Evolutionary conservation across 2,113 vertebrate genomes (phyloP).

Genomic region (Crotalus horridus): DNA sequence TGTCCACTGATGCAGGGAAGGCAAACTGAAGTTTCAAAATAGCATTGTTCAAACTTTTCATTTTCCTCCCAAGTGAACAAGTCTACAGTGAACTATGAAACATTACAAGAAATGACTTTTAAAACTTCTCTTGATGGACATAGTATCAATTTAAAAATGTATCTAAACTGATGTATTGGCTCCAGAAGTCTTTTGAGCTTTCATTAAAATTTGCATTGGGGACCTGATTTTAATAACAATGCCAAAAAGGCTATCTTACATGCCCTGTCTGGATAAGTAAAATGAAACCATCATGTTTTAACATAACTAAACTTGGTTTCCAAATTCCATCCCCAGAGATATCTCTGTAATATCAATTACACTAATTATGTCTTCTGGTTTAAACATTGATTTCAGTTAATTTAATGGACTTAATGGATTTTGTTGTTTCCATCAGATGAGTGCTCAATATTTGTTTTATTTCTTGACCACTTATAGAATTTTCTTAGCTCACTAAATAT

Average conservation of each 20-base stretch:
- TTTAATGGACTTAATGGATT: constrained; percentile 97
- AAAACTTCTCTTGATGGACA: constrained; percentile 58
- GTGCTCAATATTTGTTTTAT: constrained; percentile 82
- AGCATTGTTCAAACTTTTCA: constrained; percentile 28
- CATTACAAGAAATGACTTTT: constrained; percentile 57
- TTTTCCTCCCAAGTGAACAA: constrained; percentile 44
- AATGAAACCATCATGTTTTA: constrained; percentile 77
- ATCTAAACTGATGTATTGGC: constrained; percentile 64
- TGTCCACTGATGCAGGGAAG: constrained; percentile 54
- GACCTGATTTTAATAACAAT: constrained; percentile 66
- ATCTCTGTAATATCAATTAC: constrained; percentile 76
- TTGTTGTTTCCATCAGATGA: constrained; percentile 81
- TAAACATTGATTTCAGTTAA: constrained; percentile 90
- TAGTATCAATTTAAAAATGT: constrained; percentile 49
- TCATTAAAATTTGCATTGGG: constrained; percentile 56
- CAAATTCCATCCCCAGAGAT: constrained; percentile 59
- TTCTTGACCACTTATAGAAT: constrained; percentile 83
- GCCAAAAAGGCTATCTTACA: constrained; percentile 51
- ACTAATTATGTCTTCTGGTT: constrained; percentile 84
- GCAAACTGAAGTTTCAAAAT: constrained; percentile 50
- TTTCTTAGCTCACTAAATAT: constrained; percentile 77
- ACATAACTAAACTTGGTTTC: constrained; percentile 73
- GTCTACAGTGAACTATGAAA: constrained; percentile 30
- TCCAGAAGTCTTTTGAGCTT: constrained; percentile 62
- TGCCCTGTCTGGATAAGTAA: constrained; percentile 60